Evolutionary conservation across 2,797 vertebrate genomes (phyloP).

Genomic region (Darevskia nairensis): DNA sequence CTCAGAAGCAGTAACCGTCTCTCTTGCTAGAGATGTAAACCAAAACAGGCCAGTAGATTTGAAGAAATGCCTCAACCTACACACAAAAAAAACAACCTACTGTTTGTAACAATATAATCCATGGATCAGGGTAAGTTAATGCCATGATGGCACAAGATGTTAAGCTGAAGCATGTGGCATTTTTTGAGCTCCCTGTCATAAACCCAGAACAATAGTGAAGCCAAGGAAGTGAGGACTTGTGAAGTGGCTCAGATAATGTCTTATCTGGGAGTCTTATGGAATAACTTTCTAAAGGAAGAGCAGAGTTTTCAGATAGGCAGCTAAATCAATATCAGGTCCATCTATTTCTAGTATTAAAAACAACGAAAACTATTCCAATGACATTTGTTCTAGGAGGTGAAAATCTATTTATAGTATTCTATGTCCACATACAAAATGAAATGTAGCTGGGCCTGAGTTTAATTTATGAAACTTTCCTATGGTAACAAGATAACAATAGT

Average conservation of each 20-base stretch:
- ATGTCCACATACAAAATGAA: background rate
- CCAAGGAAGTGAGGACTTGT: background rate
- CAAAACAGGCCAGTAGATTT: background rate
- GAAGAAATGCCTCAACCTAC: background rate
- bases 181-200: background rate
- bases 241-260: background rate
- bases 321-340: background rate
- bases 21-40: background rate
- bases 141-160: background rate
- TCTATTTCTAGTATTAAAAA: background rate
- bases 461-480: slow-evolving; percentile 10
- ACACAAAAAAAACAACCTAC: background rate
- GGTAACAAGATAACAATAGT: slow-evolving; percentile 69
- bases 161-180: background rate
- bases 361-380: background rate
- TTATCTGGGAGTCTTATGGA: background rate
- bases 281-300: background rate
- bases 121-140: background rate
- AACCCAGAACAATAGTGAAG: background rate
- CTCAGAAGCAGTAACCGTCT: background rate
- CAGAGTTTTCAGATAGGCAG: background rate
- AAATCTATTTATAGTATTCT: background rate
- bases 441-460: background rate
- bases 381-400: background rate
- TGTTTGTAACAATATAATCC: background rate